Evolutionary conservation across 2,113 vertebrate genomes (phyloP).

Genomic region (Cyprinodon variegatus): DNA sequence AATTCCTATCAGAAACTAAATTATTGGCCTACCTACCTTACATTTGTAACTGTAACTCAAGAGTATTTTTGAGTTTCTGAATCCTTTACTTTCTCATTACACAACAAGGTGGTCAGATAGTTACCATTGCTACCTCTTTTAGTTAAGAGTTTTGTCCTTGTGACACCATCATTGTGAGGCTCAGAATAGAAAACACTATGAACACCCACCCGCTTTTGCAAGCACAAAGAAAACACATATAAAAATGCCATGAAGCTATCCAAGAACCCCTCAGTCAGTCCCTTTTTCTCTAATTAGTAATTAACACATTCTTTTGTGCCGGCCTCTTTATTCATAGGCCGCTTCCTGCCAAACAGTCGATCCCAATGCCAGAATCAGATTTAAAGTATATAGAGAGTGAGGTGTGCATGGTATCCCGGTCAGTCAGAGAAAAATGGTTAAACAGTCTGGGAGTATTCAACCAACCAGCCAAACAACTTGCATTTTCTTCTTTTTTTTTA

Average conservation of each 20-base stretch:
- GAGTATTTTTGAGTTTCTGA: not conserved
- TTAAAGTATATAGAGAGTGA: constrained; percentile 76
- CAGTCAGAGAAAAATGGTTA: constrained; percentile 63
- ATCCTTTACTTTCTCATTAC: constrained; percentile 4
- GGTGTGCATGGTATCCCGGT: constrained; percentile 73
- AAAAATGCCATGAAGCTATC: constrained; percentile 45
- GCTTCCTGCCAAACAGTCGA: constrained; percentile 82
- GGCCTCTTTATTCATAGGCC: constrained; percentile 78
- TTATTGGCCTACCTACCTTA: too few relatives aligned
- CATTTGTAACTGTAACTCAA: not conserved
- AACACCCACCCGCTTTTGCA: constrained; percentile 12
- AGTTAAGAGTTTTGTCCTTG: constrained; percentile 48
- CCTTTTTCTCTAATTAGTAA: constrained; percentile 78
- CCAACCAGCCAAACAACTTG: constrained; percentile 57
- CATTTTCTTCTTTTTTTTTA: constrained; percentile 53
- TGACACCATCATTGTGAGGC: constrained; percentile 26
- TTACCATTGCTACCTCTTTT: constrained; percentile 45
- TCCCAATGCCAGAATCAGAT: constrained; percentile 83
- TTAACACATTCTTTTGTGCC: constrained; percentile 79
- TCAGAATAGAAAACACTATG: constrained; percentile 36
- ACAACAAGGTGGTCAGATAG: constrained; percentile 18
- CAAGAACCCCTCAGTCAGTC: constrained; percentile 54
- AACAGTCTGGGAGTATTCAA: constrained; percentile 51
- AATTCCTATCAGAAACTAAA: too few relatives aligned
- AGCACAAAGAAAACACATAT: constrained; percentile 15